A percentile compares a stretch with the other conserved stretches of the same genome.
Evolutionary conservation across 2,797 vertebrate genomes (phyloP).

Genomic region (Parauchenoglanis punctatus): DNA sequence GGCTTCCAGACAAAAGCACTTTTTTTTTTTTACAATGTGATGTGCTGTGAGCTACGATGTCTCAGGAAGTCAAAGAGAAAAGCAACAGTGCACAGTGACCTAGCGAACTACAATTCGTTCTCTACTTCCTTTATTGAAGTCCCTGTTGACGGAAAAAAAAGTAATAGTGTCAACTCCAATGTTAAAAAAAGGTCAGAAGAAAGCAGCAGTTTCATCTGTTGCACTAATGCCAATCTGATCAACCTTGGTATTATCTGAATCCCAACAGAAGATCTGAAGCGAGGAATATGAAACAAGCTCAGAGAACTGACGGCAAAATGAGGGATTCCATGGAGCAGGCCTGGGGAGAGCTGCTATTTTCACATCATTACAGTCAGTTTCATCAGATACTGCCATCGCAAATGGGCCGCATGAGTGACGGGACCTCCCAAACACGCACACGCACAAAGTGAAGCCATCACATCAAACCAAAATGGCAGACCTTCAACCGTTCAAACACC

Average conservation of each 20-base stretch:
- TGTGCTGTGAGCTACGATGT: background rate
- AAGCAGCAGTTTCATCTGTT: slow-evolving; percentile 1
- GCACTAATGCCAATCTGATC: background rate
- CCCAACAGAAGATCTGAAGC: slow-evolving; percentile 24
- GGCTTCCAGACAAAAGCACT: slow-evolving; percentile 9
- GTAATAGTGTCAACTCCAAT: background rate
- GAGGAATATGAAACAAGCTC: slow-evolving; percentile 16
- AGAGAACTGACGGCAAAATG: slow-evolving; percentile 4
- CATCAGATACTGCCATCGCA: slow-evolving; percentile 42
- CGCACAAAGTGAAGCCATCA: slow-evolving; percentile 38
- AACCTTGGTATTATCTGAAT: slow-evolving; percentile 10
- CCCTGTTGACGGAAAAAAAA: background rate
- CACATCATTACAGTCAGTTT: slow-evolving; percentile 45
- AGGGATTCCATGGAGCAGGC: slow-evolving; percentile 26
- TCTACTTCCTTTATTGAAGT: background rate
- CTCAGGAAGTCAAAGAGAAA: background rate
- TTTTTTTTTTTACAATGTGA: slow-evolving; percentile 4
- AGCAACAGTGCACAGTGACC: background rate
- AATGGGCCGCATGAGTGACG: background rate
- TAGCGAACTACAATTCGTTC: background rate
- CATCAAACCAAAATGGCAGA: slow-evolving; percentile 33
- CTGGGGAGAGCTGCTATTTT: slow-evolving; percentile 23
- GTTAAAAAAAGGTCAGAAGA: background rate
- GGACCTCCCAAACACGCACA: slow-evolving; percentile 1
- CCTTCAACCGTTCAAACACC: slow-evolving; percentile 34